These are phyloP conservation scores for Latrodectus geometricus DNA, from an alignment of 1,140 invertebrate genomes.

Conservation along the genomic window DNA sequence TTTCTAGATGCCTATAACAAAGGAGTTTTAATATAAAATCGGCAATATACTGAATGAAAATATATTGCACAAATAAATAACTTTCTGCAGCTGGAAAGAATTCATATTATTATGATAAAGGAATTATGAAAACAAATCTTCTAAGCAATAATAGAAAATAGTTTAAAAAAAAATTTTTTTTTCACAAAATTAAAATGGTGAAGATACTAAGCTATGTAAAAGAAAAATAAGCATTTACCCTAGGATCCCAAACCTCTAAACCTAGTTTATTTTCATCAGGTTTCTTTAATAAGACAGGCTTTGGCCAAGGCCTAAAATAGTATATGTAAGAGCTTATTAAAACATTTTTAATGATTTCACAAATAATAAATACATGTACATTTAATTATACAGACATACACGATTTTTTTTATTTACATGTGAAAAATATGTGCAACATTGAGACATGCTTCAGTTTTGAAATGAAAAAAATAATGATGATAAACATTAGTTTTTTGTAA, in stretches of 20 bases:
- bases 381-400: not conserved
- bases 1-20: too few species aligned
- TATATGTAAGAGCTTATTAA: not conserved
- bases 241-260: conserved; percentile 95
- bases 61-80: too few species aligned
- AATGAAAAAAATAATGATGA: not conserved
- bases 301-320: conserved; percentile 87
- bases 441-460: not conserved
- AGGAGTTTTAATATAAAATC: too few species aligned
- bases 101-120: not conserved
- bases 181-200: not conserved
- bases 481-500: too few species aligned
- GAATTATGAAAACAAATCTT: not conserved
- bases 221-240: conserved; percentile 73
- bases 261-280: conserved; percentile 84
- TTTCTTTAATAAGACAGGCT: conserved; percentile 94
- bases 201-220: conserved; percentile 51
- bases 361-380: not conserved
- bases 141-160: not conserved
- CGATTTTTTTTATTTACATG: not conserved
- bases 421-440: not conserved
- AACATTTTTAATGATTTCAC: too few species aligned
- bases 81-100: too few species aligned
- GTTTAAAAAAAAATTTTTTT: not conserved
- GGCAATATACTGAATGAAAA: too few species aligned